These are phyloP conservation scores for Octodon degus DNA, from an alignment of 2,113 vertebrate species.

Conservation along the genomic window DNA sequence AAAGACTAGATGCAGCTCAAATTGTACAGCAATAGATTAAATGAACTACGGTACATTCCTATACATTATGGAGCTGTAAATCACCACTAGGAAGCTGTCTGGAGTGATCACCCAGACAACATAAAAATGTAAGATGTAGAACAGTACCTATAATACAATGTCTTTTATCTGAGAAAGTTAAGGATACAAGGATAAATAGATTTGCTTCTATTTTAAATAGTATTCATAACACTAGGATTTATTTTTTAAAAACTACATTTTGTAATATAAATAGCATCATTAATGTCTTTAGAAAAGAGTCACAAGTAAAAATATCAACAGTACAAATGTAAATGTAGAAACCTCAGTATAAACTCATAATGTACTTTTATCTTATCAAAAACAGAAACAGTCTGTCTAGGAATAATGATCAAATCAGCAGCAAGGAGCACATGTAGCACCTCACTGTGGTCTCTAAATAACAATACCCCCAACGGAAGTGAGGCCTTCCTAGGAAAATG, in stretches of 20 bases:
- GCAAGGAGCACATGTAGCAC: not conserved
- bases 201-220: not conserved
- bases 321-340: slow-evolving; percentile 14
- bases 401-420: slow-evolving; percentile 36
- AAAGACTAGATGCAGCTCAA: not conserved
- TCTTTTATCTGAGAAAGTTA: slow-evolving; percentile 21
- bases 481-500: not conserved
- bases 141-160: not conserved
- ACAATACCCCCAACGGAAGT: not conserved
- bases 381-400: slow-evolving; percentile 31
- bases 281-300: not conserved
- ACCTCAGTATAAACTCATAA: not conserved
- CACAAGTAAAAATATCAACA: slow-evolving; percentile 8
- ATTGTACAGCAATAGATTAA: not conserved
- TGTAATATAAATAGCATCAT: not conserved
- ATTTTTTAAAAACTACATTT: not conserved
- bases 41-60: not conserved
- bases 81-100: not conserved
- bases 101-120: not conserved
- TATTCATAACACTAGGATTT: slow-evolving; percentile 27
- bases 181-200: not conserved
- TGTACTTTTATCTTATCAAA: slow-evolving; percentile 45
- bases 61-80: not conserved
- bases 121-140: slow-evolving; percentile 32
- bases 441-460: not conserved